Evolutionary conservation across 2,797 vertebrate genomes (phyloP).

Genomic region (Oreortyx pictus): DNA sequence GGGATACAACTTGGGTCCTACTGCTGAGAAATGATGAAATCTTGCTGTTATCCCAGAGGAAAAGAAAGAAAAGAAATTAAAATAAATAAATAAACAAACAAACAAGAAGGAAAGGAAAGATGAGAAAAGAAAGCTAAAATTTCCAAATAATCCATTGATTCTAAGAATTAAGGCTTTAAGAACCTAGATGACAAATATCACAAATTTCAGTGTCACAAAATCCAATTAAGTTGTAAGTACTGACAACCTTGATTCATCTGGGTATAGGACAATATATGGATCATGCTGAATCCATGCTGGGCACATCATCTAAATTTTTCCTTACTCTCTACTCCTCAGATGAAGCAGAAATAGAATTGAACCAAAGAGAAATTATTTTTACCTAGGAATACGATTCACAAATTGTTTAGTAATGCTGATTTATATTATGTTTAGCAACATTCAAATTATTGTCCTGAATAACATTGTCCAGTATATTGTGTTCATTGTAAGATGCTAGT

Average conservation of each 20-base stretch:
- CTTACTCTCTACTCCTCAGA: not conserved
- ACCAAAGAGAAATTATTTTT: not conserved
- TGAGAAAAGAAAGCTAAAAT: not conserved
- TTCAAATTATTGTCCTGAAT: not conserved
- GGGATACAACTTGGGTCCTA: not conserved
- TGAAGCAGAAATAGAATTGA: not conserved
- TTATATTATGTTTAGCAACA: not conserved
- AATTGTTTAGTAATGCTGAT: not conserved
- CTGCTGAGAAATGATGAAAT: not conserved
- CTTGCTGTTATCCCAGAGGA: not conserved
- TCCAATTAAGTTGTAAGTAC: not conserved
- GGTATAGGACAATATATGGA: not conserved
- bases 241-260: not conserved
- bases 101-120: not conserved
- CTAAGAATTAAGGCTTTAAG: not conserved
- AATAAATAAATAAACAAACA: too few relatives aligned
- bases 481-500: constrained; percentile 34
- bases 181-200: not conserved
- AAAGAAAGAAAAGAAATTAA: too few relatives aligned
- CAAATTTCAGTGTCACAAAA: not conserved
- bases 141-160: not conserved
- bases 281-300: not conserved
- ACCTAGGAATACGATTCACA: not conserved
- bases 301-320: not conserved
- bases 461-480: too few relatives aligned